These are phyloP conservation scores for Spisula subtruncata DNA, from an alignment of 2,888 invertebrate genomes.

Conservation along the genomic window DNA sequence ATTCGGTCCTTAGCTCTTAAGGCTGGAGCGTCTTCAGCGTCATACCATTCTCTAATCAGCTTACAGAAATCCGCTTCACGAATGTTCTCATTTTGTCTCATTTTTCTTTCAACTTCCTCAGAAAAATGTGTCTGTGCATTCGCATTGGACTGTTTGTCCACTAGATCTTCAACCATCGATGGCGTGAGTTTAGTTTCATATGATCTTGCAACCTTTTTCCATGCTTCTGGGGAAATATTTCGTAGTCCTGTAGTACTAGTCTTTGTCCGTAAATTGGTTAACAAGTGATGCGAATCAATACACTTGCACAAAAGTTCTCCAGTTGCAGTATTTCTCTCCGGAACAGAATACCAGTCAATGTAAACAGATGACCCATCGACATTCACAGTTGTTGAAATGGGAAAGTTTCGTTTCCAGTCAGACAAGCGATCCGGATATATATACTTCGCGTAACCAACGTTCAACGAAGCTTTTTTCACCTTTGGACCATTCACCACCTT, in stretches of 20 bases:
- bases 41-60: constrained; percentile 56
- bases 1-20: constrained; percentile 29
- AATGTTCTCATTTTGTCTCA: constrained; percentile 46
- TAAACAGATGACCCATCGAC: background rate
- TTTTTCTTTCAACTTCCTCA: constrained; percentile 44
- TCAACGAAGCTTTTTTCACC: constrained; percentile 20
- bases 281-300: constrained; percentile 35
- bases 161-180: constrained; percentile 30
- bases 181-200: constrained; percentile 22
- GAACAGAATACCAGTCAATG: constrained; percentile 38
- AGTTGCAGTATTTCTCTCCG: constrained; percentile 25
- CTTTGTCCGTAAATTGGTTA: constrained; percentile 13
- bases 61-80: constrained; percentile 50
- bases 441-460: constrained; percentile 23
- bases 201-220: constrained; percentile 39
- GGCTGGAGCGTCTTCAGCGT: constrained; percentile 57
- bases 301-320: constrained; percentile 18
- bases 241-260: constrained; percentile 25
- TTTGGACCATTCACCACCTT: background rate
- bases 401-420: constrained; percentile 14
- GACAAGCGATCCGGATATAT: background rate
- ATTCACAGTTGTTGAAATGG: background rate
- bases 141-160: constrained; percentile 45
- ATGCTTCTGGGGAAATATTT: constrained; percentile 36
- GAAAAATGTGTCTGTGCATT: constrained; percentile 50